Base-by-base conservation (phyloP, 2,888 invertebrate species). In the Ochropacha duplaris region DNA sequence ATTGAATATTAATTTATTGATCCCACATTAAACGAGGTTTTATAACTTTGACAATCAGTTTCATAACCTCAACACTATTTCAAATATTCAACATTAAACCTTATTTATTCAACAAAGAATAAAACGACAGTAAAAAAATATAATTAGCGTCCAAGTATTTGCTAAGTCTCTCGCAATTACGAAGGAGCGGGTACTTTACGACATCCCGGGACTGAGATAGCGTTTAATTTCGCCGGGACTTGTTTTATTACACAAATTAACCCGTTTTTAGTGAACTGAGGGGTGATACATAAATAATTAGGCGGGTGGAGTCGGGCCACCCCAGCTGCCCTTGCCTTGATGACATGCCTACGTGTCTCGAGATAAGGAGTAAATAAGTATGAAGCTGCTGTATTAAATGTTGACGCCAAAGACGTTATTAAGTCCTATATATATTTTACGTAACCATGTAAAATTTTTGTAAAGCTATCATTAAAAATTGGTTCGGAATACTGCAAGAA, bases 161-260 rank as follows among this genome's bases (percentile, higher is more conserved):
- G 74, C 74, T 49, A 62, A 78, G 77, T 74, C 69, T 71, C 64
- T 81, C 79, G 75, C 78, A 83, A 84, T 87, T 84, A 86, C 83
- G 71, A 80, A 71, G 69, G 68, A 72, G 69, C 70, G 76, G 69
- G 74, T 69, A 71, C 70, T 75, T 62, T 59, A 67, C 62, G 64
- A 58, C 63, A 71, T 69, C 67, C 75, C 62, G 62, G 60, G 65
- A 62, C 56, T 54, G 54, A 76, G 81, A 83, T 79, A 73, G 78
- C 78, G 66, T 85, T 85, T 83, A 81, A 84, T 86, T 84, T 81
- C 68, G 62, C 62, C 63, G 58, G 61, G 66, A 64, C 60, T 58
- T 86, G 83, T 87, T 86, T 87, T 86, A 88, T 88, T 81, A 83
- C 75, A 77, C 82, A 84, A 86, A 87, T 88, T 86, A 88, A 86